A percentile compares a stretch with the other conserved stretches of the same genome.
phyloP scores from a whole-genome alignment of 1,140 invertebrate genomes.

The Mycetomoellerius zeteki region DNA sequence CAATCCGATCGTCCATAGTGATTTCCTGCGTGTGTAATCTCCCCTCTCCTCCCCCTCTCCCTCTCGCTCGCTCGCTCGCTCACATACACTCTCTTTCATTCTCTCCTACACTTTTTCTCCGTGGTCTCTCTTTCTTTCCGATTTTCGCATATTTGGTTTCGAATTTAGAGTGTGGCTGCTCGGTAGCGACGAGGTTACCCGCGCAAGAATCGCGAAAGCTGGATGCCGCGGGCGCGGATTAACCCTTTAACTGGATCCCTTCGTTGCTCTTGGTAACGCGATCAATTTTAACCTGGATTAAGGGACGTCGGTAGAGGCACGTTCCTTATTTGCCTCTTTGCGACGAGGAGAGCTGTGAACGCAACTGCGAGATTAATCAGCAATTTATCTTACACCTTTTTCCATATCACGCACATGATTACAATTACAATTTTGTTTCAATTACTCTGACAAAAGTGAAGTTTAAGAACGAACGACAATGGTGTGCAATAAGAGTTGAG shows the following conservation, averaged over 20 bases:
- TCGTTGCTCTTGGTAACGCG: neutral
- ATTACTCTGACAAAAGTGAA: neutral
- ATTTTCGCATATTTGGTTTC: conserved; percentile 80
- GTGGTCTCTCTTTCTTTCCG: conserved; percentile 53
- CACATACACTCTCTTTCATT: neutral
- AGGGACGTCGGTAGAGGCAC: neutral
- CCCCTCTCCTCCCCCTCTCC: conserved; percentile 25
- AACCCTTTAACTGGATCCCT: conserved; percentile 45
- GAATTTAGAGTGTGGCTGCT: conserved; percentile 86
- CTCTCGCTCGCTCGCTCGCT: neutral
- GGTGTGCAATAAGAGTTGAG: neutral
- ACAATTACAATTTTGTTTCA: neutral
- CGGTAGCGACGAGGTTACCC: conserved; percentile 78
- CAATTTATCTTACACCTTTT: neutral
- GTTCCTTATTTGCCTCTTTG: neutral
- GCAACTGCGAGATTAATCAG: neutral
- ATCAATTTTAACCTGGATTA: conserved; percentile 4
- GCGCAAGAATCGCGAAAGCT: conserved; percentile 69
- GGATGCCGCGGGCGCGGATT: conserved; percentile 41
- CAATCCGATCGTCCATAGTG: conserved; percentile 48
- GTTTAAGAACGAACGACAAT: neutral
- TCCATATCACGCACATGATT: neutral
- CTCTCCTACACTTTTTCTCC: neutral
- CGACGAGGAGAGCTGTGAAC: neutral
- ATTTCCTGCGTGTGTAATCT: conserved; percentile 46